These are phyloP conservation scores for Nephrotoma guestfalica DNA, from an alignment of 2,888 invertebrate genomes.

Conservation along the genomic window DNA sequence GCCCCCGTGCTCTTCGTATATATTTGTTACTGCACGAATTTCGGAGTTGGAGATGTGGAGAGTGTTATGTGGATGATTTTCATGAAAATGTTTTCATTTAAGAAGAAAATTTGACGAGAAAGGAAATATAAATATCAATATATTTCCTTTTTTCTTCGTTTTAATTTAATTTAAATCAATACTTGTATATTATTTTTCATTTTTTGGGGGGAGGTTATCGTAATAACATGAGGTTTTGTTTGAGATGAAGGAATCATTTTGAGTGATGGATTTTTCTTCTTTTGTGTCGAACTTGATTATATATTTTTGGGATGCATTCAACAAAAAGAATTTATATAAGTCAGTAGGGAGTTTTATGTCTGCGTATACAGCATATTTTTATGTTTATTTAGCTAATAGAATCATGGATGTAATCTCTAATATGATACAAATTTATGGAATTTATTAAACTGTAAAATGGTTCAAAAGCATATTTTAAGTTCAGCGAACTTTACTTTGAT, in stretches of 20 bases:
- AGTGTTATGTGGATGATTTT: background rate
- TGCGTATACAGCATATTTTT: too few species aligned
- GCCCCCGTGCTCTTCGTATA: background rate
- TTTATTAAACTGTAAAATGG: too few species aligned
- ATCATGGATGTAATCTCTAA: too few species aligned
- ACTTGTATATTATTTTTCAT: background rate
- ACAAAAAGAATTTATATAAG: background rate
- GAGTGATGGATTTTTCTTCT: background rate
- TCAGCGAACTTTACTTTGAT: too few species aligned
- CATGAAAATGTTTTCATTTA: background rate
- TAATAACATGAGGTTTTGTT: background rate
- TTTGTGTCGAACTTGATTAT: background rate
- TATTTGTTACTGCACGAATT: background rate
- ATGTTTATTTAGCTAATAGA: too few species aligned
- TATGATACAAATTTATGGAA: too few species aligned
- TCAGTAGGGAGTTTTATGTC: too few species aligned
- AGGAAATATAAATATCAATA: background rate
- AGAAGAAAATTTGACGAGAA: background rate
- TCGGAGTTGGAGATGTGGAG: background rate
- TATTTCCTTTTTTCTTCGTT: background rate
- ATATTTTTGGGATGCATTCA: background rate
- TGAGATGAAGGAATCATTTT: background rate
- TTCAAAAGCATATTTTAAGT: too few species aligned
- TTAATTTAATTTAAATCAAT: background rate
- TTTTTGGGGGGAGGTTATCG: background rate